phyloP scores from a whole-genome alignment of 2,888 invertebrate species.

The Amblyteles armatorius region DNA sequence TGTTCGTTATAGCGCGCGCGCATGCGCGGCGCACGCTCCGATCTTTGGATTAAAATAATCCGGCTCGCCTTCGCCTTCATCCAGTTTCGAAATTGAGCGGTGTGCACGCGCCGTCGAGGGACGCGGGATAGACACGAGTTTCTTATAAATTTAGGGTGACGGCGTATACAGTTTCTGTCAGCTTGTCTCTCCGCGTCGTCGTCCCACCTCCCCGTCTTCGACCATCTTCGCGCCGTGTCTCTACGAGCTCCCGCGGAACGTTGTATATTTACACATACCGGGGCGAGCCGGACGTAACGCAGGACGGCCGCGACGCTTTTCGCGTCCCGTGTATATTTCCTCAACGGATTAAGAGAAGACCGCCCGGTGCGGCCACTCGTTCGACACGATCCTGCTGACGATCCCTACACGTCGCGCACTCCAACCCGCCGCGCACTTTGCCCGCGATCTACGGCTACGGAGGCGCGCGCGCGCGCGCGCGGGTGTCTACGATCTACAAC shows the following conservation, averaged over 20 bases:
- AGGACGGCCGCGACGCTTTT: slow-evolving; percentile 82
- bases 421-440: slow-evolving; percentile 42
- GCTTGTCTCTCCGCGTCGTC: slow-evolving; percentile 72
- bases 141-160: slow-evolving; percentile 77
- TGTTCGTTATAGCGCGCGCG: slow-evolving; percentile 42
- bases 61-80: slow-evolving; percentile 48
- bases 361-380: slow-evolving; percentile 75
- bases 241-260: slow-evolving; percentile 41
- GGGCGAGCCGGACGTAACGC: slow-evolving; percentile 81
- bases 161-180: slow-evolving; percentile 74
- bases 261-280: slow-evolving; percentile 84
- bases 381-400: slow-evolving; percentile 62
- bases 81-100: slow-evolving; percentile 66
- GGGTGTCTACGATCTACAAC: slow-evolving; percentile 34
- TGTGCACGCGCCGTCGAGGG: slow-evolving; percentile 28
- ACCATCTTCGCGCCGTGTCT: slow-evolving; percentile 42
- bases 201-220: slow-evolving; percentile 56
- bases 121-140: slow-evolving; percentile 51
- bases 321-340: slow-evolving; percentile 83
- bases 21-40: slow-evolving; percentile 14
- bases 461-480: neutral
- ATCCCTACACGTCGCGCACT: slow-evolving; percentile 44
- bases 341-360: slow-evolving; percentile 77
- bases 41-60: slow-evolving; percentile 69
- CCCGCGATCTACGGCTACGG: slow-evolving; percentile 43